Evolutionary conservation across 2,888 invertebrate species (phyloP), one percentile per base, ranked within the genome.

Genomic region (Kryphioiulus occultus): DNA sequence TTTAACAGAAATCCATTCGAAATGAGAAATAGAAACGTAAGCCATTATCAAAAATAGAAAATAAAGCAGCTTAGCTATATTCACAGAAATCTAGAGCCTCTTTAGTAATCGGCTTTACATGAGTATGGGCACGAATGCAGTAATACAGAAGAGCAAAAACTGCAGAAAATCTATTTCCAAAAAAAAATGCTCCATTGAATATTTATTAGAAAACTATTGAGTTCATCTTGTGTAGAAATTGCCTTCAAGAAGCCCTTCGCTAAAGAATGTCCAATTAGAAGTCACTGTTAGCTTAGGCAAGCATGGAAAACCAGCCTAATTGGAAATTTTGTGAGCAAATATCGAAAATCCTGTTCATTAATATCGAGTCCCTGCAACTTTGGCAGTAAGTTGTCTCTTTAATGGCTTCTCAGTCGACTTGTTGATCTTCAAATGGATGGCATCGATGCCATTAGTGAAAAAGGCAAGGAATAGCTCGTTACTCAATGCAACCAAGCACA

Each of bases 351-450:
- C 22, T 68, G 26, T 68, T 68, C 26, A 68, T 68, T 68, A 68
- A 68, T 26, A 26, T 26, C n/a, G 26, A 22, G 68, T 22, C 26
- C 68, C 5, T 26, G 5, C 26, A 10, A 26, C 68, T 5, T 68
- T 68, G 7, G 68, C 22, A 68, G 26, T 7, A 26, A 22, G 26
- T 12, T 12, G 26, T 26, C 26, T 68, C 68, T 68, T 22, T 68
- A 68, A 68, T 68, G 68, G 26, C 68, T 26, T 68, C 7, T 26
- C 68, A 26, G 22, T 68, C 12, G 68, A 68, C 68, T 68, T 68
- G 68, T 68, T 68, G 68, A 68, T 68, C 68, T 68, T 68, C 68
- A 68, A 26, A 68, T 68, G 68, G 22, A 68, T 68, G 68, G 68
- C 68, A 68, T 68, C 68, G 68, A 68, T 68, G 26, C 68, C 68